Conservation (phyloP, 2,888 invertebrate species). For the Neoitamus cyanurus region DNA sequence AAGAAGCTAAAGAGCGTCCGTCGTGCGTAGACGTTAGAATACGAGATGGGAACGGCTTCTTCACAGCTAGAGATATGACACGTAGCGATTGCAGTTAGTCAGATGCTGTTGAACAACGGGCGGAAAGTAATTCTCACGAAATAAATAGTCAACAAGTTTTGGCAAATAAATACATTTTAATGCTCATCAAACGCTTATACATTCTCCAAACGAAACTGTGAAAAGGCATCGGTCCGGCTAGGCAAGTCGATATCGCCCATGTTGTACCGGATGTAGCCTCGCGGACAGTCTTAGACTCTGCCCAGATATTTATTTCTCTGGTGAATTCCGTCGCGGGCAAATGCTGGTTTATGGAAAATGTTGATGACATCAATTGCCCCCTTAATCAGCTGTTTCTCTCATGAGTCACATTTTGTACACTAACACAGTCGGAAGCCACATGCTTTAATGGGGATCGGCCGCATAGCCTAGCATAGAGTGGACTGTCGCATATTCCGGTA, state of each 20-base stretch:
- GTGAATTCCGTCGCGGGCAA: background rate
- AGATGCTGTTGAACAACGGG: background rate
- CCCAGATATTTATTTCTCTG: background rate
- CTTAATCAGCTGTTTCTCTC: slow-evolving; percentile 34
- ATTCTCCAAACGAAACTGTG: background rate
- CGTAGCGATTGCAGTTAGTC: slow-evolving; percentile 12
- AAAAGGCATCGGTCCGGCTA: background rate
- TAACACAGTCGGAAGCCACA: background rate
- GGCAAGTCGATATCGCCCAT: background rate
- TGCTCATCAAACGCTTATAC: background rate
- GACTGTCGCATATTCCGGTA: background rate
- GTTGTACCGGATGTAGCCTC: background rate
- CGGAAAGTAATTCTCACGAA: background rate
- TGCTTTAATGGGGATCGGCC: background rate
- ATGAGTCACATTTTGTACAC: slow-evolving; percentile 18
- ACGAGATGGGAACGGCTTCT: background rate
- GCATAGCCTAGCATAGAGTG: background rate
- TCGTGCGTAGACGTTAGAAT: background rate
- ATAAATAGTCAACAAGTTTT: slow-evolving; percentile 17
- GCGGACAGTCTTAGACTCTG: background rate
- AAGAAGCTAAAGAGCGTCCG: background rate
- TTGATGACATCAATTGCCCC: slow-evolving; percentile 29
- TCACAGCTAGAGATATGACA: slow-evolving; percentile 2
- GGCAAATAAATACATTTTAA: background rate
- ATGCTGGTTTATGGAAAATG: background rate